Base-by-base conservation (phyloP, 2,797 vertebrate species). In the Acipenser transmontanus region DNA sequence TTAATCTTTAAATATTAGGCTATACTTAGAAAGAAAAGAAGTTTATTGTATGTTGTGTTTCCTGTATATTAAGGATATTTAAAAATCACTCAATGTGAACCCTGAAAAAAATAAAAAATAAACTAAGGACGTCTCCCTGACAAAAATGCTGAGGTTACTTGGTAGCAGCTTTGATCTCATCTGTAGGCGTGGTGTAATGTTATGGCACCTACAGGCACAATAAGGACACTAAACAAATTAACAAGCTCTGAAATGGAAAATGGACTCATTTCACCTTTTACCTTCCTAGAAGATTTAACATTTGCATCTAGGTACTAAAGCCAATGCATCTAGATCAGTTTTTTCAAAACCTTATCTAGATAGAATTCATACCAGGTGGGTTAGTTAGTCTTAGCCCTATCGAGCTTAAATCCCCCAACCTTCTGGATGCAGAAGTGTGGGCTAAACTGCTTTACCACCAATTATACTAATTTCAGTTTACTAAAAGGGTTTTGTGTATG, bases 1-100 rank as follows among this genome's bases (percentile, higher is more conserved):
- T 93, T 93, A 94, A 91, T 92, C 91, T 91, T 91, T 89, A 92
- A 97, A 91, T 95, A 93, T 87, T 91, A 92, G 89, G 83, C 91
- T 91, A 78, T 87, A 89, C 85, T 88, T 85, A 86, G 84, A 93
- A 89, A 93, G 87, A 94, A 94, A 94, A 88, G 87, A 93, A 92
- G 84, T 92, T 91, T 89, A 88, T 75, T 69, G 68, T 60, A 84
- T 81, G 81, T 82, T 77, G 77, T 80, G 83, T 88, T 89, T 89
- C 87, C 84, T 87, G 84, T 87, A 81, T 88, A 85, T 86, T 84
- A 85, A 82, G 79, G 81, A 80, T 79, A 82, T 85, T 88, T 82
- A 82, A 80, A 74, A 81, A 87, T 88, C 84, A 86, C 84, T 88
- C 86, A 82, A 75, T 77, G 78, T 81, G 79, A 64, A 79, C 82